Evolutionary conservation across 1,140 invertebrate genomes (phyloP), one percentile per base, ranked within the genome.

Genomic region (Pseudomyrmex sp.): DNA sequence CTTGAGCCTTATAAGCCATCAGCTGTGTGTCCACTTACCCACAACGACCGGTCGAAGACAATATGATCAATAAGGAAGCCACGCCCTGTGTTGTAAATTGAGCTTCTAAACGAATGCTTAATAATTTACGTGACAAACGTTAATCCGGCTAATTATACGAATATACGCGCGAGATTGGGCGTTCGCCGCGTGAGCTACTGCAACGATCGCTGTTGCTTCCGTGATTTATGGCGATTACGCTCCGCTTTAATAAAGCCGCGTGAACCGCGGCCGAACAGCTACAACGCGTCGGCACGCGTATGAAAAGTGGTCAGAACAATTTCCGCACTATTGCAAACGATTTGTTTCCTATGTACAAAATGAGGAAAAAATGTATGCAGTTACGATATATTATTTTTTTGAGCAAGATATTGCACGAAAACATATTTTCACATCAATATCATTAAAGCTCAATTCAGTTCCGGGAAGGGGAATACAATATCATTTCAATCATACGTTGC

Each of bases 21-120:
- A 35, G 35, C 35, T 35, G 35, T 7, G 35, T 83, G 82, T 88
- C 83, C 83, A 85, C 85, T 89, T 72, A 35, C 35, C 0, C 35
- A 35, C 35, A 74, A 89, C 56, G 26, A 82, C 50, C 80, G 68
- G 77, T 80, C 69, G 85, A 84, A 82, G 35, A 85, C 84, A 89
- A 89, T 87, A 65, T 79, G 75, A 80, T 86, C 85, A 89, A 89
- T 89, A 85, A 89, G 66, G 9, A 20, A 54, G 80, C 82, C 72
- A 62, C 79, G 85, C 80, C 83, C 62, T 35, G 44, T 10, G 66
- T 50, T 44, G 46, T 80, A 80, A 80, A 80, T 12, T 59, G 59
- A n/a, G 35, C 56, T 46, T 66, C 54, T 72, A 72, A 35, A 80
- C 66, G 44, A 35, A n/a, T 50, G 54, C 54, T 72, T 72, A 61